Evolutionary conservation across 1,140 invertebrate genomes (phyloP), one percentile per base, ranked within the genome.

Genomic region (Zaprionus camerounensis): DNA sequence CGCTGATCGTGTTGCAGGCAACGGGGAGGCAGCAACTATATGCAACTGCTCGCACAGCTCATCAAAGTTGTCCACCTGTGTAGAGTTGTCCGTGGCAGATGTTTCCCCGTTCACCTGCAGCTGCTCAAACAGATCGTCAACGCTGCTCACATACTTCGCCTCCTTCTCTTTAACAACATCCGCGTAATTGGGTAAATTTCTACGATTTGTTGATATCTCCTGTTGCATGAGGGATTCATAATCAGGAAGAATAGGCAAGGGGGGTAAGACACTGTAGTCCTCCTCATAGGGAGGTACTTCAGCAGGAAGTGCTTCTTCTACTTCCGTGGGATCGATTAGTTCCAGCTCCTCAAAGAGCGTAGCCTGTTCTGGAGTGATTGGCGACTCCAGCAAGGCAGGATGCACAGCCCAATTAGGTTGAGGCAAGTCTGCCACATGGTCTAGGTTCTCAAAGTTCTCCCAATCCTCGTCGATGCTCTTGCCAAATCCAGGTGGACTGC

Each of bases 401-500:
- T 85, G 82, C 1, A 70, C 53, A 1, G 64, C 26, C 83, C 80
- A 87, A 46, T 77, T 87, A 9, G 76, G 66, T 15, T 66, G 64
- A 1, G 80, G 78, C 7, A 73, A 12, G 9, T 51, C 44, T 2
- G 44, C 12, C 3, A 88, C 81, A 12, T 56, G 56, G 5, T 81
- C 73, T 15, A 92, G 75, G 41, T 92, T 80, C 34, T 81, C 84
- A 72, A 92, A 92, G 71, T 83, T 92, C 22, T 81, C 84, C 91
- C 91, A 92, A 46, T 92, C 91, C 26, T 92, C 91, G n/a, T 92
- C 91, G 51, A 92, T 92, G 61, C 62, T 77, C 55, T 92, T 92
- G 7, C 91, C 91, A 71, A 91, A 92, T 12, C 91, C 91, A 12
- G 81, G 84, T 11, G 84, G 84, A 49, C 85, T 88, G 20, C 78